Base-by-base conservation (phyloP, 1,140 invertebrate genomes). In the Rhysida immarginata region DNA sequence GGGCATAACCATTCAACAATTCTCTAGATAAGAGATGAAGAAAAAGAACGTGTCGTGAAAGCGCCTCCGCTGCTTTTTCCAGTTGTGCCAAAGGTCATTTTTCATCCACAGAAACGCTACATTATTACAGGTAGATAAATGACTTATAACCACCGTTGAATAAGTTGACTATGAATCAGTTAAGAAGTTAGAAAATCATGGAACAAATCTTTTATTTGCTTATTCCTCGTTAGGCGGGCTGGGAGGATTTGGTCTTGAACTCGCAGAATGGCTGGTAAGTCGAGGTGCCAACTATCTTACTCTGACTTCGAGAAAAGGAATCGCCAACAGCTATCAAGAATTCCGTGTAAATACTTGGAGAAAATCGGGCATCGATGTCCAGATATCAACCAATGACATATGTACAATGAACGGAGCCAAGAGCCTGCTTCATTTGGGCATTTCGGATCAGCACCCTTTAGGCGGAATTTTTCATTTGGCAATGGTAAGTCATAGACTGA, bases 391-490 rank as follows among this genome's bases (percentile, higher is more conserved):
- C 1, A 26, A 78, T 72, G 60, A 87, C 74, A 56, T 82, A 14
- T 74, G 76, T 1, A 79, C 77, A 0, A 55, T 74, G n/a, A 72
- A 71, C 1, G 86, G 86, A 23, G 82, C 87, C 3, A 76, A 77
- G 58, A 69, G 79, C 51, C 71, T 98, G 14, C 65, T 96, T 23
- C 70, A 77, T 26, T 77, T 82, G 62, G 78, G 83, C 18, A 76
- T 72, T 21, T 75, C 78, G 64, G n/a, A n/a, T n/a, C 64, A 85
- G 26, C 88, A 83, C 11, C 81, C 88, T 3, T 78, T 96, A 55
- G 93, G 89, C 51, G 93, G 89, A 57, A 83, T 97, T 46, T 97
- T 97, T 71, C 92, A 98, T 70, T 73, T 97, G 57, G 92, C 94
- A 14, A 88, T 82, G 61, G 88, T 92, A 55, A 71, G 65, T 21